Conservation (phyloP, 2,113 vertebrate genomes). For the Lophochroa leadbeateri region DNA sequence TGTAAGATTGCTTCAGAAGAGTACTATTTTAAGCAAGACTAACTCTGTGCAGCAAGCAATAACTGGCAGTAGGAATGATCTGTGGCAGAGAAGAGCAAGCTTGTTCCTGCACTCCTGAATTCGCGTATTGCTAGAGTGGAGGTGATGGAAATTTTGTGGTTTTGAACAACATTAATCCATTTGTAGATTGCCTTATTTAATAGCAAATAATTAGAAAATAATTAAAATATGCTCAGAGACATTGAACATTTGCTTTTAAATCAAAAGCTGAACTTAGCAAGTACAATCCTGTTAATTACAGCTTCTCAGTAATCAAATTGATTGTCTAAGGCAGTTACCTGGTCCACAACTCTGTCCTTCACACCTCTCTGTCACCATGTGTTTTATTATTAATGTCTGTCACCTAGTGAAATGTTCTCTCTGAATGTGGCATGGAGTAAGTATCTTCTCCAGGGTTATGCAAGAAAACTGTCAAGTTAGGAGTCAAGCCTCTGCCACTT, state of each 20-base stretch:
- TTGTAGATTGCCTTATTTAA: neutral
- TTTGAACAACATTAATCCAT: neutral
- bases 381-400: neutral
- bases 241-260: neutral
- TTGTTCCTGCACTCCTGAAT: neutral
- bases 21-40: neutral
- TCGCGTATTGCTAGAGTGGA: neutral
- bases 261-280: neutral
- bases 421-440: neutral
- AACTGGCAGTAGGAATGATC: neutral
- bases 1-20: neutral
- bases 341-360: neutral
- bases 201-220: neutral
- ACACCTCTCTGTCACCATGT: neutral
- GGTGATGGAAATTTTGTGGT: neutral
- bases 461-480: neutral
- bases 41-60: neutral
- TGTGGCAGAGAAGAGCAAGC: neutral
- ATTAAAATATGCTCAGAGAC: neutral
- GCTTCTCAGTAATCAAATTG: neutral
- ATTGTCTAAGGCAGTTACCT: neutral
- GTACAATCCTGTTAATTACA: neutral
- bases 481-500: neutral
- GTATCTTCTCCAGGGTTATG: neutral
- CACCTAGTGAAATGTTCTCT: neutral